Base-by-base conservation (phyloP, 1,140 invertebrate species). In the Zelostemma sp. region DNA sequence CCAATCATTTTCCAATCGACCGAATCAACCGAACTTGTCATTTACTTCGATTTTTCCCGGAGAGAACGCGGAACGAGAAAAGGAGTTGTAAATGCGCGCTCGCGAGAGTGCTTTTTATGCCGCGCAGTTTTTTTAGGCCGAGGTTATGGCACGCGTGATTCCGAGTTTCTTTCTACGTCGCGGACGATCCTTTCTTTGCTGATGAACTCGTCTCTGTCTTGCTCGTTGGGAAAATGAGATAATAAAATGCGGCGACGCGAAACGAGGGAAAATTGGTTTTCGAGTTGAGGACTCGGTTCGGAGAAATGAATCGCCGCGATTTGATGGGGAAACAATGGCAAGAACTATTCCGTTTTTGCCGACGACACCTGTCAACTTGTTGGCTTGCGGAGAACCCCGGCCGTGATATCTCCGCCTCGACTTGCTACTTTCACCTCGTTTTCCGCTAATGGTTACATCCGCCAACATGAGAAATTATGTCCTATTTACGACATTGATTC, bases 401-500 rank as follows among this genome's bases (percentile, higher is more conserved):
- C 54, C 55, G 46, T 19, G 43, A 55, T 64, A 64, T 68, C 66
- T 69, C 56, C 60, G 55, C 63, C 67, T 69, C 41, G 55, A 65
- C 61, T 70, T 48, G 61, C 67, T 70, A 70, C 67, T 70, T 70
- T 70, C 67, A 70, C 67, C 57, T 60, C 51, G 51, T 46, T 70
- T 70, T 70, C 67, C 61, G 67, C 67, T 70, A 70, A 65, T 70
- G 61, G 68, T 65, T 65, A 70, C 68, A 70, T 70, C 68, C 68
- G 61, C 61, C 53, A 70, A 65, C 68, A 70, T 41, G 58, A 66
- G 54, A 50, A 71, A 71, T 62, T 66, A 71, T 61, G 62, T 66
- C 54, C 58, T 58, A 71, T 65, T 71, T 66, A 58, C 28, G 14
- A 62, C 61, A 65, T 58, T 59, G 54, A 70, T 64, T 65, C 43